Evolutionary conservation across 2,113 vertebrate genomes (phyloP).

Genomic region (Xenotilapia flavipinnis): DNA sequence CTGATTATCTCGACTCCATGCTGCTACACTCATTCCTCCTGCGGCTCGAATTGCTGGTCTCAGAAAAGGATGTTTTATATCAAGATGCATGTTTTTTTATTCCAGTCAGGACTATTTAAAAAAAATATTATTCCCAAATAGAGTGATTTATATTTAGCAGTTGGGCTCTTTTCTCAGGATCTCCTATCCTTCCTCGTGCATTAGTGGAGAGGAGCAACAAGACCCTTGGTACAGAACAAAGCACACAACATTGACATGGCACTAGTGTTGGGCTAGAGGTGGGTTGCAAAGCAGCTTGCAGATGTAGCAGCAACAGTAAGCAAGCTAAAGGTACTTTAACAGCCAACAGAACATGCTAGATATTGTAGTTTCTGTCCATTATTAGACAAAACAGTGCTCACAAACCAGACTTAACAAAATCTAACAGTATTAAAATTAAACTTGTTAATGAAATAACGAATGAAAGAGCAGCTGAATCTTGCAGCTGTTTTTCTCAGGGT

Average conservation of each 20-base stretch:
- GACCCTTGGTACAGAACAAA: not conserved
- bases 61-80: not conserved
- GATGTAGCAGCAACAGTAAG: not conserved
- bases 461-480: not conserved
- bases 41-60: not conserved
- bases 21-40: not conserved
- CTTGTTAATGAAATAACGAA: not conserved
- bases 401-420: not conserved
- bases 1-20: not conserved
- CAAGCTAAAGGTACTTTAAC: not conserved
- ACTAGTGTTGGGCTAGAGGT: not conserved
- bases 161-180: not conserved
- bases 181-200: not conserved
- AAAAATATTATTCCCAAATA: not conserved
- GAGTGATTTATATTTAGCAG: not conserved
- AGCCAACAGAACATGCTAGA: not conserved
- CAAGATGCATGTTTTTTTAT: not conserved
- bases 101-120: not conserved
- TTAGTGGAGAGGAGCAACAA: not conserved
- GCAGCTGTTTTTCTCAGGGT: not conserved
- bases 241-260: not conserved
- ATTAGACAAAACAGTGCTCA: not conserved
- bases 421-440: not conserved
- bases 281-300: not conserved
- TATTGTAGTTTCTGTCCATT: not conserved